Evolutionary conservation across 2,888 invertebrate species (phyloP), one percentile per base, ranked within the genome.

Genomic region (Drosophila kuntzei): DNA sequence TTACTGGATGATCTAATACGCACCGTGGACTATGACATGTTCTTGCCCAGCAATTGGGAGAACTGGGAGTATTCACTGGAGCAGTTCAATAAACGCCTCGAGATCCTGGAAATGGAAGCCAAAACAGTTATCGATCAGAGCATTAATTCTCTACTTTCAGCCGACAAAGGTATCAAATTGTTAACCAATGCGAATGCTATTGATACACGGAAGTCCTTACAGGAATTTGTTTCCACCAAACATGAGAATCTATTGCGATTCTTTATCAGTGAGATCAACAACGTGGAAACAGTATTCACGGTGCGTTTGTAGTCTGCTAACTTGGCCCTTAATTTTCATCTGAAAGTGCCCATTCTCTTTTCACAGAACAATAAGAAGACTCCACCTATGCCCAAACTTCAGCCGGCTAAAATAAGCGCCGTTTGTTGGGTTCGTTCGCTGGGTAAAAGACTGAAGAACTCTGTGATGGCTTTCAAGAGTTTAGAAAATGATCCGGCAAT

Each of bases 41-140:
- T 96, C 90, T 94, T 94, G 29, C 95, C 95, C 57, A 95, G 95
- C 66, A 95, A 96, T 80, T 95, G 95, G 87, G 96, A 96, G 89
- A 96, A 96, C 88, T 98, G 98, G 98, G 96, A 96, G 70, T 95
- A 95, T 1, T 95, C 97, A 1, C 95, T 97, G 93, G 94, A 94
- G 0, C 94, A 94, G 72, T 97, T 98, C 90, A 95, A 96, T 91
- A 94, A 93, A 20, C 96, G 97, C 87, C 96, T 98, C 0, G 91
- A 92, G 0, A 93, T 93, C 71, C 93, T 98, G 29, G 98, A 98
- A 90, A 94, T 94, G 3, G 97, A 97, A 85, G 97, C 97, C 0
- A 96, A 96, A 87, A 94, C 93, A 69, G 97, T 97, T 83, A 97
- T 98, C 66, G 97, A 97, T 90, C 95, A 96, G 86, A 96, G 97